Evolutionary conservation across 2,797 vertebrate species (phyloP).

Genomic region (Mycteria americana): DNA sequence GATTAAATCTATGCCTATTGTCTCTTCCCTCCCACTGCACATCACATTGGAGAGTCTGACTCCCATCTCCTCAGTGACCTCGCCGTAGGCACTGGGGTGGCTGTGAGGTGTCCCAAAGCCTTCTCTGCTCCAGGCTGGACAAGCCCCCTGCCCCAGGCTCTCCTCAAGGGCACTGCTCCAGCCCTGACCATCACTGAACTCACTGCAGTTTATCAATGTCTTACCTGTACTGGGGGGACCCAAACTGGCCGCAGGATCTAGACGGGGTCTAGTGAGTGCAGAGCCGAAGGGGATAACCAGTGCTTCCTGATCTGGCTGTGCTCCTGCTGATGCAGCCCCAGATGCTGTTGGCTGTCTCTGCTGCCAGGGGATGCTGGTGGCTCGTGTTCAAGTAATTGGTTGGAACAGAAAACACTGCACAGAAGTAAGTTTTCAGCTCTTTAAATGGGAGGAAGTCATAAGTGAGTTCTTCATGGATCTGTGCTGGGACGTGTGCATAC

Average conservation of each 20-base stretch:
- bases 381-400: background rate
- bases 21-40: background rate
- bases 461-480: background rate
- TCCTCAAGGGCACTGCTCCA: background rate
- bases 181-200: background rate
- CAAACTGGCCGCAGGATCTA: background rate
- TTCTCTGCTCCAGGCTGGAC: background rate
- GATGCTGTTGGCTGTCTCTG: background rate
- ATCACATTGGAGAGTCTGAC: background rate
- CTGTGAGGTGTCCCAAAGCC: background rate
- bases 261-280: background rate
- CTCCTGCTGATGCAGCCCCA: background rate
- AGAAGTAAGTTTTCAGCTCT: background rate
- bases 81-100: background rate
- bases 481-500: background rate
- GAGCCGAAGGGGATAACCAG: background rate
- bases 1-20: background rate
- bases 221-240: background rate
- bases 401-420: background rate
- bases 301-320: background rate
- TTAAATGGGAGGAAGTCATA: background rate
- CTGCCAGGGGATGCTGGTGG: background rate
- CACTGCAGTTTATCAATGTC: background rate
- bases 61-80: background rate
- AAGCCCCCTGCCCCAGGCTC: background rate